A percentile compares a stretch with the other conserved stretches of the same genome.
Evolutionary conservation across 2,113 vertebrate genomes (phyloP).

Genomic region (Falcunculus frontatus): DNA sequence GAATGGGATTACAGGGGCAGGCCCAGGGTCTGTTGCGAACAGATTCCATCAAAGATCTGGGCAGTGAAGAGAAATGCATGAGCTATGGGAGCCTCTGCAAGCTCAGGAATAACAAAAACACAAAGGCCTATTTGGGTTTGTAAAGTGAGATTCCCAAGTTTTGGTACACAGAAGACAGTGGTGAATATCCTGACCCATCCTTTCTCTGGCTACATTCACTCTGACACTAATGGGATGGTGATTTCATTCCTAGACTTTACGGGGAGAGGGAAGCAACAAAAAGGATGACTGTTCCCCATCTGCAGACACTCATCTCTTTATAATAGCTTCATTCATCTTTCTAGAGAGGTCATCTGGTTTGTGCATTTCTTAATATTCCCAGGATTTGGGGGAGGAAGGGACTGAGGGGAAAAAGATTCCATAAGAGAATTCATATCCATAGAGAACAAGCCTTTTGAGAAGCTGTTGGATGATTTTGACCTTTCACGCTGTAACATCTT

Average conservation of each 20-base stretch:
- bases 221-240: not conserved
- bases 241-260: not conserved
- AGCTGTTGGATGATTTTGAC: not conserved
- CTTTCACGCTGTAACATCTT: not conserved
- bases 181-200: not conserved
- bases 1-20: not conserved
- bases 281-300: not conserved
- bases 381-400: not conserved
- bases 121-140: not conserved
- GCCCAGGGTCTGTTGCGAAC: not conserved
- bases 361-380: not conserved
- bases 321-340: constrained; percentile 5
- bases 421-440: not conserved
- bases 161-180: not conserved
- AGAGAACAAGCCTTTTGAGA: not conserved
- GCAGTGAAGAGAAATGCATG: not conserved
- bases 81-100: not conserved
- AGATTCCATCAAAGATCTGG: not conserved
- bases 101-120: not conserved
- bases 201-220: not conserved
- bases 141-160: not conserved
- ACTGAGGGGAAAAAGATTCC: not conserved
- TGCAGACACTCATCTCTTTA: not conserved
- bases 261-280: not conserved
- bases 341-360: not conserved